These are phyloP conservation scores for Philhelius pedissequus DNA, from an alignment of 2,888 invertebrate species.

Conservation along the genomic window DNA sequence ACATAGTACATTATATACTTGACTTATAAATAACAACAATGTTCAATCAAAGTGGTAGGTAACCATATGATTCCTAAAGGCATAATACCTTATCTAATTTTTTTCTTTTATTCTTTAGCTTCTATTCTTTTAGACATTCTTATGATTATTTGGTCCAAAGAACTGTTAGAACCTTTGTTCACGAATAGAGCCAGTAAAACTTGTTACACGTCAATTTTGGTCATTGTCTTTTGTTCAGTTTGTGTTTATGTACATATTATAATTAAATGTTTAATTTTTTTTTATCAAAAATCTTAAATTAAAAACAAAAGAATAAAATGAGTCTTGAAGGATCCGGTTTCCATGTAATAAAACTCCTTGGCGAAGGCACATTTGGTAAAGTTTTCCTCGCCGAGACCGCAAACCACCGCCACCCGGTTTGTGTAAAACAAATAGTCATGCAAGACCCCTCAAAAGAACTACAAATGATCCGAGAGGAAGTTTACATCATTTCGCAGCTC, in stretches of 20 bases:
- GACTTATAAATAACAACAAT: no score
- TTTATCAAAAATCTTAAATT: not conserved
- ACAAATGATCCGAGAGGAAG: conserved; percentile 74
- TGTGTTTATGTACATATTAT: not conserved
- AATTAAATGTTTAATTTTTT: conserved; percentile 19
- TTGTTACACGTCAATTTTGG: not conserved
- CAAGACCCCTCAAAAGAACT: conserved; percentile 72
- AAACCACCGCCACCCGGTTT: conserved; percentile 70
- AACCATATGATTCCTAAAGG: no score
- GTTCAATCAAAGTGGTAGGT: no score
- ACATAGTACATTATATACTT: no score
- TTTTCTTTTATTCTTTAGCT: not conserved
- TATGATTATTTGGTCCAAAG: not conserved
- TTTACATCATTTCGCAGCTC: conserved; percentile 77
- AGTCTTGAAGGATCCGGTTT: conserved; percentile 73
- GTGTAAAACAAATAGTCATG: conserved; percentile 76
- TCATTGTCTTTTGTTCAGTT: not conserved
- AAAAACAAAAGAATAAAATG: conserved; percentile 67
- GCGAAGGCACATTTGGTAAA: conserved; percentile 74
- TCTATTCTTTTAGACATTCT: not conserved
- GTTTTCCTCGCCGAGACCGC: conserved; percentile 73
- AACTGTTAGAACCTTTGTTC: not conserved
- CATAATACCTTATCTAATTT: no score
- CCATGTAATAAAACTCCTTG: conserved; percentile 72
- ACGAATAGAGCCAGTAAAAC: not conserved